Base-by-base conservation (phyloP, 2,888 invertebrate species). In the Nyleta sp. region DNA sequence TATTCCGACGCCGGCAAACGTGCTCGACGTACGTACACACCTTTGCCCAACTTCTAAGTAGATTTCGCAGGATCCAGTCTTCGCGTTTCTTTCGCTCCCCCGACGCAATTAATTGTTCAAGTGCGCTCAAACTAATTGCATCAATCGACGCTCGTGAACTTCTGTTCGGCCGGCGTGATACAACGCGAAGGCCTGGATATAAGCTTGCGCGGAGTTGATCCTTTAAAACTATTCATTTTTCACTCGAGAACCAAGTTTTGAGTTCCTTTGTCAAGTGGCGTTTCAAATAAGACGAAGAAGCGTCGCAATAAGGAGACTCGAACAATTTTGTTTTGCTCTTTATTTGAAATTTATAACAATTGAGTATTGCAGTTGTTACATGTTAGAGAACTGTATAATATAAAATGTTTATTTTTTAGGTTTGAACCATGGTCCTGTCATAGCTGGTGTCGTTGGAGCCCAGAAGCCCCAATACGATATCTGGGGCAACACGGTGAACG, bases 391-490 rank as follows among this genome's bases (percentile, higher is more conserved):
- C n/a, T n/a, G n/a, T n/a, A n/a, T n/a, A n/a, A n/a, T n/a, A n/a
- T n/a, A n/a, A n/a, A n/a, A n/a, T n/a, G n/a, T n/a, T 35, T 35
- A 11, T 11, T 35, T 10, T 10, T 2, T 48, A 97, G 97, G 97
- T 77, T 91, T 98, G 60, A 96, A 95, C 89, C 96, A 96, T 89
- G 98, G 98, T 0, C 95, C 97, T 0, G 97, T 98, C 20, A 98
- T 98, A 88, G 98, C 98, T 0, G 99, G 98, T 0, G 98, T 99
- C 15, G 97, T 99, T 20, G 98, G 98, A 0, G 98, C 98, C 0
- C 97, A 98, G 90, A 99, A 99, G 88, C 99, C 99, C 0, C 98
- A 99, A 91, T 99, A 98, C 91, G 99, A 99, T 89, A 99, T 99
- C 84, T 99, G 99, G 99, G 98, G 99, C 11, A 98, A 99, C 91